phyloP scores from a whole-genome alignment of 2,888 invertebrate species.

The Heliconius aoede region DNA sequence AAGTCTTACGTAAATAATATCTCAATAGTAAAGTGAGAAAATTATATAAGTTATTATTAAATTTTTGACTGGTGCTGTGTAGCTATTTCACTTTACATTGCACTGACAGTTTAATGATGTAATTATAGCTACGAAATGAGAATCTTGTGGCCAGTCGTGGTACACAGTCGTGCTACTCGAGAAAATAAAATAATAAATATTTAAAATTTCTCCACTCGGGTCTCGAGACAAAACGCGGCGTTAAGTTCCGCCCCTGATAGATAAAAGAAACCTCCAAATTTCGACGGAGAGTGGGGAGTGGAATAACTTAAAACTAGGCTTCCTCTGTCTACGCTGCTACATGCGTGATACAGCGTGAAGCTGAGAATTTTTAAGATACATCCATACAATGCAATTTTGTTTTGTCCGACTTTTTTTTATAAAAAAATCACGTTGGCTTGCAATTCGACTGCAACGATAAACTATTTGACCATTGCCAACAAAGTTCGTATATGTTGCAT shows the following conservation, averaged over 20 bases:
- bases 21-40: neutral
- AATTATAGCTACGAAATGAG: neutral
- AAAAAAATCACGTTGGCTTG: conserved; percentile 36
- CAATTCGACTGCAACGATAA: conserved; percentile 53
- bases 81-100: neutral
- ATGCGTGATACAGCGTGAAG: too few relatives aligned
- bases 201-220: too few relatives aligned
- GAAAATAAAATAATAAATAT: too few relatives aligned
- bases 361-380: neutral
- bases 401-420: neutral
- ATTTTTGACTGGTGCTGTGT: neutral
- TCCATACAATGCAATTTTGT: neutral
- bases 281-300: too few relatives aligned
- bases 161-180: too few relatives aligned
- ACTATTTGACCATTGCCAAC: conserved; percentile 60
- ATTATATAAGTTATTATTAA: neutral
- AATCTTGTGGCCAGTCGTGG: neutral
- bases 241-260: too few relatives aligned
- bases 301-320: too few relatives aligned
- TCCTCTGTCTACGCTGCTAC: too few relatives aligned
- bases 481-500: conserved; percentile 56
- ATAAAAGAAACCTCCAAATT: too few relatives aligned
- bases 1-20: neutral
- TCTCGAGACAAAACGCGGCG: too few relatives aligned
- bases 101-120: neutral